Evolutionary conservation across 2,797 vertebrate species (phyloP).

Genomic region (Potorous gilbertii): DNA sequence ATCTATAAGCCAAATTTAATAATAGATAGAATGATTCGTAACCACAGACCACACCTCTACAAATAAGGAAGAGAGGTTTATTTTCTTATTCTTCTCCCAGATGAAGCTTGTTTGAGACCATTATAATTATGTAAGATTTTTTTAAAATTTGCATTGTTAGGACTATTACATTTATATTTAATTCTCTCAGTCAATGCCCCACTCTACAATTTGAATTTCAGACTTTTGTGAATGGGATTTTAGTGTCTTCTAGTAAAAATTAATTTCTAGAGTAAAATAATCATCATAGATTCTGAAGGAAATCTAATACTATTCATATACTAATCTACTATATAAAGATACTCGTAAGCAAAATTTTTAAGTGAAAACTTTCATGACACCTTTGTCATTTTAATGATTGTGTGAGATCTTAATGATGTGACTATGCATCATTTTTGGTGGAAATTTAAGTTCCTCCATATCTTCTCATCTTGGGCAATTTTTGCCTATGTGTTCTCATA

Average conservation of each 20-base stretch:
- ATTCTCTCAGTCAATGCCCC: not conserved
- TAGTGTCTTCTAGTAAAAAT: not conserved
- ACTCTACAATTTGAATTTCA: not conserved
- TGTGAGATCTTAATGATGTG: not conserved
- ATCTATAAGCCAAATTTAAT: not conserved
- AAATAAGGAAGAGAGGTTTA: not conserved
- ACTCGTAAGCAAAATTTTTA: not conserved
- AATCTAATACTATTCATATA: not conserved
- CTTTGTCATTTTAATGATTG: not conserved
- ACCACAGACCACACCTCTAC: not conserved
- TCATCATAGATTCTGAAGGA: not conserved
- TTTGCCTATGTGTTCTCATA: not conserved
- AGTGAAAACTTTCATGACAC: not conserved
- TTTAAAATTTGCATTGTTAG: not conserved
- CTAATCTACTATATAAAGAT: not conserved
- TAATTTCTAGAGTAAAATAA: slow-evolving; percentile 12
- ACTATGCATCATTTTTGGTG: not conserved
- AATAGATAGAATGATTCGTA: not conserved
- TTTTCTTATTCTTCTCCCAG: not conserved
- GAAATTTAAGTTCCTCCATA: not conserved
- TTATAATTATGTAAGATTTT: not conserved
- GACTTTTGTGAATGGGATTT: not conserved
- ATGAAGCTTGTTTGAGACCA: not conserved
- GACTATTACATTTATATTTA: not conserved
- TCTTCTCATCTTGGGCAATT: not conserved